Evolutionary conservation across 1,140 invertebrate genomes (phyloP).

Genomic region (Pantala flavescens): DNA sequence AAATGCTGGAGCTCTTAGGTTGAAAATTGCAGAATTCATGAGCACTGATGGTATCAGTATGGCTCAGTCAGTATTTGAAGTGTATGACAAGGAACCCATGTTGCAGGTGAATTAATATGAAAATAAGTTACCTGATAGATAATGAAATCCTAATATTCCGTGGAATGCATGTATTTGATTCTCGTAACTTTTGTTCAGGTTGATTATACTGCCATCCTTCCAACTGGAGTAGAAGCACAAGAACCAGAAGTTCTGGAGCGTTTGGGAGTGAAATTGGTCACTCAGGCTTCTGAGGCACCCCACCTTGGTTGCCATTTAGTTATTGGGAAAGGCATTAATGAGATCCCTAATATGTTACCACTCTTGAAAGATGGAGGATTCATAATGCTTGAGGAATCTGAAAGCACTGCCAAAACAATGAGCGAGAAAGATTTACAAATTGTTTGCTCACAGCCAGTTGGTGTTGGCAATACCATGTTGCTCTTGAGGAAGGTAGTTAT

Average conservation of each 20-base stretch:
- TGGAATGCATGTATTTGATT: neutral
- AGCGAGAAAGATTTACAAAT: conserved; percentile 35
- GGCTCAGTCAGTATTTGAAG: conserved; percentile 43
- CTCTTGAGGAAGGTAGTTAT: conserved; percentile 41
- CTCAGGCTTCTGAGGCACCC: conserved; percentile 39
- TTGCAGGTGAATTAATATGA: conserved; percentile 44
- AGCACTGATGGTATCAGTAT: conserved; percentile 47
- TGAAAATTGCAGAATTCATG: conserved; percentile 68
- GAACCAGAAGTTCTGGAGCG: neutral
- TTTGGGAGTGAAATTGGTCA: conserved; percentile 34
- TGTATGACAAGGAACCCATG: conserved; percentile 50
- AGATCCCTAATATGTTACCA: conserved; percentile 39
- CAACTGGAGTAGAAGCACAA: neutral
- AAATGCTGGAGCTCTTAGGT: conserved; percentile 58
- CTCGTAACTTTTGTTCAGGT: conserved; percentile 26
- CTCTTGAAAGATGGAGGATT: conserved; percentile 62
- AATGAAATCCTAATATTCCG: too few relatives aligned
- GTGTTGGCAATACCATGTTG: conserved; percentile 46
- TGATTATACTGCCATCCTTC: conserved; percentile 24
- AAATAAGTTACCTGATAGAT: neutral
- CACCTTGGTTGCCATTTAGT: conserved; percentile 54
- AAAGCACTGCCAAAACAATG: conserved; percentile 34
- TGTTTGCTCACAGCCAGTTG: conserved; percentile 41
- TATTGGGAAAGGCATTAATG: conserved; percentile 32
- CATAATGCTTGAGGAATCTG: conserved; percentile 62